Conservation (phyloP, 2,888 invertebrate genomes). For the Xanthia icteritia region DNA sequence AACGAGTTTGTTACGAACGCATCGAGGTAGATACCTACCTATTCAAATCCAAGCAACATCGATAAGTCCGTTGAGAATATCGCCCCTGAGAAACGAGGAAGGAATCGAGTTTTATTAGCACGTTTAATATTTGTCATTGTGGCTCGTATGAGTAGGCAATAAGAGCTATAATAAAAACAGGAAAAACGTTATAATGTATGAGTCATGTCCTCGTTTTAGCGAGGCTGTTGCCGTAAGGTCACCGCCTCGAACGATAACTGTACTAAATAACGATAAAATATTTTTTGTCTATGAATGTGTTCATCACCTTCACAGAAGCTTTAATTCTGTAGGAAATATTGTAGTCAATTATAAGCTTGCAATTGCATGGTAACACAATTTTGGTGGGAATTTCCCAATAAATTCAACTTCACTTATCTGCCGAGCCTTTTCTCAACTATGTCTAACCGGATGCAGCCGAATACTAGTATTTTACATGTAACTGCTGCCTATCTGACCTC, state of each 20-base stretch:
- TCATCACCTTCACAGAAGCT: neutral
- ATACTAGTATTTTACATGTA: no score
- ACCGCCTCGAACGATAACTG: constrained; percentile 35
- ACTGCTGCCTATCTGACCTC: neutral
- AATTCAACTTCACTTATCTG: neutral
- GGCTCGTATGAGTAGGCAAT: neutral
- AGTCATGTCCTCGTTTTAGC: constrained; percentile 61
- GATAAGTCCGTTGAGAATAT: constrained; percentile 30
- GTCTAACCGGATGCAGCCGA: no score
- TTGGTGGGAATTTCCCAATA: neutral
- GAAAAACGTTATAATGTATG: constrained; percentile 46
- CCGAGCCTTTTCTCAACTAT: no score
- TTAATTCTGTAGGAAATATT: neutral
- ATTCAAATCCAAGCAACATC: constrained; percentile 23
- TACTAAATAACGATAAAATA: constrained; percentile 26
- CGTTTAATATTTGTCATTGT: constrained; percentile 22
- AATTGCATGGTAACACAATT: constrained; percentile 15
- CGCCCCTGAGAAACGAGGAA: constrained; percentile 42
- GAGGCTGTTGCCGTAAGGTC: constrained; percentile 59
- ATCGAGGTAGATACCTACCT: constrained; percentile 27
- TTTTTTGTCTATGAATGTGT: neutral
- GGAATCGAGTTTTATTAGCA: constrained; percentile 36
- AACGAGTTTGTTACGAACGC: constrained; percentile 33
- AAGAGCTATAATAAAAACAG: constrained; percentile 37
- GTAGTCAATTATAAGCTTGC: neutral